Percentiles rank a stretch among this genome's conserved stretches.
Conservation (phyloP, 2,888 invertebrate genomes). For the Meiosimyza decipiens region DNA sequence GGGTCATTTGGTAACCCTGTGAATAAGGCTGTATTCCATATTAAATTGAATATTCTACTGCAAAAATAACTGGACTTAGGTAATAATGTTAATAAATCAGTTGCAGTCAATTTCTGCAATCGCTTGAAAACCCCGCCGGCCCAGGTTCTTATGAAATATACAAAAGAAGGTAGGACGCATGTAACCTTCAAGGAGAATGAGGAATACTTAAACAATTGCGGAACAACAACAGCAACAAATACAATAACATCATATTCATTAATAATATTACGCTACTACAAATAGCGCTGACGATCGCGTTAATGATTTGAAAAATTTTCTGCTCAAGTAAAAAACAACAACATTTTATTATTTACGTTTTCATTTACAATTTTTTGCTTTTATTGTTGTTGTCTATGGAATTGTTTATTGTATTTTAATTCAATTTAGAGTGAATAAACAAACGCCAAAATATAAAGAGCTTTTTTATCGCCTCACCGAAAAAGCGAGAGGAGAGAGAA, state of each 20-base stretch:
- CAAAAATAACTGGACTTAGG: background rate
- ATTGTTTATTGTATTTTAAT: background rate
- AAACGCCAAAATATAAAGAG: no score
- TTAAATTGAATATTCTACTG: background rate
- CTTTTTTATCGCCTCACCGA: no score
- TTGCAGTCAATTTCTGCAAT: no score
- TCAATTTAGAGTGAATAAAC: background rate
- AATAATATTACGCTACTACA: slow-evolving; percentile 5
- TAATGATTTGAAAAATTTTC: no score
- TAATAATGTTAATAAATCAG: slow-evolving; percentile 1
- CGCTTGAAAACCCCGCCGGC: no score
- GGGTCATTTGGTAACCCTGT: no score
- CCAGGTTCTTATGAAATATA: no score
- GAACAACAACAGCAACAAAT: slow-evolving; percentile 3
- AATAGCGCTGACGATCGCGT: no score
- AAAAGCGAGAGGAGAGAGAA: slow-evolving; percentile 7
- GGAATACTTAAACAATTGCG: background rate
- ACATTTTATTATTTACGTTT: slow-evolving; percentile 5
- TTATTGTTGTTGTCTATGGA: background rate
- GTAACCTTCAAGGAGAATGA: background rate
- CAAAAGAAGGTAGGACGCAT: background rate
- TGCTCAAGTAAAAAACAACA: background rate
- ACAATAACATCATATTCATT: slow-evolving; percentile 6
- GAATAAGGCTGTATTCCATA: no score
- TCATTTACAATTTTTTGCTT: background rate